Evolutionary conservation across 30 jellyfish, hydroid and myxozoan genomes (phyloP).

Genomic region (Cassiopea xamachana): DNA sequence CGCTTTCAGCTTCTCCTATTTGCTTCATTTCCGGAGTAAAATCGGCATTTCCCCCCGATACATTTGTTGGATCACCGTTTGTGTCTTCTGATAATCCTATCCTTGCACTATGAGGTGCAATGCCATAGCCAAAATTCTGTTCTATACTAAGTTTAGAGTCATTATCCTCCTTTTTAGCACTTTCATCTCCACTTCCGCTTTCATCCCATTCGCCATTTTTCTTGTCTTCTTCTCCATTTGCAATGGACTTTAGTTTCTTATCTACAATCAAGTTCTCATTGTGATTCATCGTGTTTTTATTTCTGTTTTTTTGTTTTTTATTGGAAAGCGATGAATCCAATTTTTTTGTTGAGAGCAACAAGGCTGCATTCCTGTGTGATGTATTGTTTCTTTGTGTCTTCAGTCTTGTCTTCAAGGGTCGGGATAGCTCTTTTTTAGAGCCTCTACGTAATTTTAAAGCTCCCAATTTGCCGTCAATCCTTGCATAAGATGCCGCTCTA

Average conservation of each 20-base stretch:
- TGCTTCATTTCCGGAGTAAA: neutral
- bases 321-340: conserved; percentile 33
- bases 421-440: neutral
- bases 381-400: neutral
- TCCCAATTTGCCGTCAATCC: neutral
- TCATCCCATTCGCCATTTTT: conserved; percentile 14
- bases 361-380: neutral
- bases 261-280: conserved; percentile 30
- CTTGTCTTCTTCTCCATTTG: conserved; percentile 16
- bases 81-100: no score
- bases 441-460: neutral
- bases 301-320: conserved; percentile 51
- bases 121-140: neutral
- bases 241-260: conserved; percentile 18
- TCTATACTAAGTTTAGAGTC: neutral
- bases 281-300: conserved; percentile 21
- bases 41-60: neutral
- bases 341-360: conserved; percentile 5
- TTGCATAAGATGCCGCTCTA: neutral
- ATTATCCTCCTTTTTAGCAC: neutral
- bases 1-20: neutral
- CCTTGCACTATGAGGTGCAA: no score
- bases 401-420: neutral
- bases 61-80: no score
- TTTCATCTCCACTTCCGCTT: conserved; percentile 33